These are phyloP conservation scores for Zoanthus sansibaricus DNA, from an alignment of 92 coral and sea anemone genomes.

Conservation along the genomic window DNA sequence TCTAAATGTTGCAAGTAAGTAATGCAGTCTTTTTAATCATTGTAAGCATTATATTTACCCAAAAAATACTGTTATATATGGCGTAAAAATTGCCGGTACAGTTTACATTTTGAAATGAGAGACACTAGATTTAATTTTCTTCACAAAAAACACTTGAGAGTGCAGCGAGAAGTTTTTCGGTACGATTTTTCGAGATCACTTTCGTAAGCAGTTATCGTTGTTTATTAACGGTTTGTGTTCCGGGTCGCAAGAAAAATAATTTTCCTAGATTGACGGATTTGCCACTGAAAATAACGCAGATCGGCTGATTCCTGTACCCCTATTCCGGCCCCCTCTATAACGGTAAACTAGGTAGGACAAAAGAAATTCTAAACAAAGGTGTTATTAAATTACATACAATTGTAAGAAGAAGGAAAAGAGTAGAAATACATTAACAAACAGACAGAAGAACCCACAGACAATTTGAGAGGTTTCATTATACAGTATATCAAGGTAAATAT, in stretches of 20 bases:
- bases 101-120: not conserved
- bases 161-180: no score
- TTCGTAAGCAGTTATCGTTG: not conserved
- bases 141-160: not conserved
- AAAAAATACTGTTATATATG: not conserved
- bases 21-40: not conserved
- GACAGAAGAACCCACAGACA: no score
- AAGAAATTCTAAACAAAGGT: no score
- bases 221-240: not conserved
- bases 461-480: no score
- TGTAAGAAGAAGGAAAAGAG: no score
- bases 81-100: not conserved
- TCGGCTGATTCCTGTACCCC: slow-evolving; percentile 4
- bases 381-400: no score
- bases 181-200: not conserved
- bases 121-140: not conserved
- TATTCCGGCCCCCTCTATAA: not conserved
- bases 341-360: no score
- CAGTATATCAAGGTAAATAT: no score
- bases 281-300: slow-evolving; percentile 16
- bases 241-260: not conserved
- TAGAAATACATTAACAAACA: no score
- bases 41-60: not conserved
- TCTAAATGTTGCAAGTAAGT: slow-evolving; percentile 21
- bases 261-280: slow-evolving; percentile 3